Evolutionary conservation across 2,888 invertebrate species (phyloP), one percentile per base, ranked within the genome.

Genomic region (Heteromyza rotundicornis): DNA sequence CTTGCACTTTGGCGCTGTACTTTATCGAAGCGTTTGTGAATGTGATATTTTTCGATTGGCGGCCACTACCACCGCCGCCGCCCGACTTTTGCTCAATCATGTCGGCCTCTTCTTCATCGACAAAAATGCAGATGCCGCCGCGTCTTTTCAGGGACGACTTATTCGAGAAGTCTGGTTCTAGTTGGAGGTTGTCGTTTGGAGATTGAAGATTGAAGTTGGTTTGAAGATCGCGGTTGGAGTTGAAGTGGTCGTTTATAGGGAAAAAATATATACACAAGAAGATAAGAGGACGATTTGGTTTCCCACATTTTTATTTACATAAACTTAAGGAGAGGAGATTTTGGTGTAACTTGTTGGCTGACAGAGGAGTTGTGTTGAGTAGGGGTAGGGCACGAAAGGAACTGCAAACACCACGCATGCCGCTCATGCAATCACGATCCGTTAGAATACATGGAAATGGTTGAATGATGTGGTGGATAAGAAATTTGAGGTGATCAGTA

Each of bases 121-220:
- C 82, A 74, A 82, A 83, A 67, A 83, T 83, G 74, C 82, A 83
- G 71, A 83, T 83, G 71, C 83, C 82, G 66, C 82, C 82, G 67
- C 82, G 83, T 69, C 82, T 76, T 66, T 80, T 82, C 35, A 82
- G 74, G 62, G 82, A 82, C 68, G 83, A 79, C 72, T 82, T 81
- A 68, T 77, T 77, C 36, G 74, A 76, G 68, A 79, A 75, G 64
- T 79, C 80, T 51, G 68, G 72, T 62, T 74, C 80, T 47, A 35
- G 20, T 27, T 53, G 53, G 22, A 23, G 27, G 56, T 52, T 50
- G 20, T 55, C 57, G 35, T 47, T 58, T 57, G 61, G 57, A 35
- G 53, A 40, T 59, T 36, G 36, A 40, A n/a, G n/a, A n/a, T n/a
- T n/a, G n/a, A n/a, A n/a, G 27, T 27, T 27, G 27, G 27, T 27